Conservation (phyloP, 2,113 vertebrate genomes). For the Perognathus longimembris region DNA sequence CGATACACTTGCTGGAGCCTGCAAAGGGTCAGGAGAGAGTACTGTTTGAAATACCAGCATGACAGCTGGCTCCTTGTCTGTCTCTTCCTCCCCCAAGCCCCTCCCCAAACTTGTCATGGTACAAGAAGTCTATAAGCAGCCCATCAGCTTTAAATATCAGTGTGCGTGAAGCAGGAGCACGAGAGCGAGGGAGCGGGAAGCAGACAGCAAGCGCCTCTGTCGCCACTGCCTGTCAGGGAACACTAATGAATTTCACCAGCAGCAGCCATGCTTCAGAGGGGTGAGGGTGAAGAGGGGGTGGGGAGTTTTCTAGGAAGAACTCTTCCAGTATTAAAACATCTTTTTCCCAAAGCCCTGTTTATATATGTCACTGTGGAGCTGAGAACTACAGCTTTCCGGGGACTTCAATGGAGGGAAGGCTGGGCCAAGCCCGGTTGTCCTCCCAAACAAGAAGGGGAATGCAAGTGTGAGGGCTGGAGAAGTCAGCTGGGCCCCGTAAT, state of each 20-base stretch:
- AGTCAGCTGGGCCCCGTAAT: background rate
- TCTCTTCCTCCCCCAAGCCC: constrained; percentile 69
- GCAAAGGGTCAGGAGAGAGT: constrained; percentile 81
- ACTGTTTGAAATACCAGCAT: constrained; percentile 78
- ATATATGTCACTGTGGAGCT: constrained; percentile 77
- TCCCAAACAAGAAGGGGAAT: background rate
- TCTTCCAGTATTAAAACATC: constrained; percentile 70
- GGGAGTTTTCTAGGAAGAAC: constrained; percentile 78
- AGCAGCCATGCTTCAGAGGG: constrained; percentile 84
- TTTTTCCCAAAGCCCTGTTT: constrained; percentile 82
- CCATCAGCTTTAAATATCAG: constrained; percentile 89
- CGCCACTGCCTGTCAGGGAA: constrained; percentile 86
- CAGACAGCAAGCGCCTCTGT: constrained; percentile 85
- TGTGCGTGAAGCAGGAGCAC: constrained; percentile 85
- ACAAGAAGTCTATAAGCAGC: constrained; percentile 86
- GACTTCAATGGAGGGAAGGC: constrained; percentile 4
- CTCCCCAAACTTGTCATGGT: constrained; percentile 88
- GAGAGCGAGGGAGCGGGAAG: constrained; percentile 85
- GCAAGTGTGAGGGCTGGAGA: constrained; percentile 7
- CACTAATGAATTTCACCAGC: constrained; percentile 90
- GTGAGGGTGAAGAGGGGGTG: background rate
- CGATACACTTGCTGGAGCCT: constrained; percentile 75
- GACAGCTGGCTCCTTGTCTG: constrained; percentile 83
- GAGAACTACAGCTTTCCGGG: constrained; percentile 63
- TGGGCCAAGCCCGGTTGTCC: background rate